These are phyloP conservation scores for Picathartes gymnocephalus DNA, from an alignment of 2,113 vertebrate species.

Conservation along the genomic window DNA sequence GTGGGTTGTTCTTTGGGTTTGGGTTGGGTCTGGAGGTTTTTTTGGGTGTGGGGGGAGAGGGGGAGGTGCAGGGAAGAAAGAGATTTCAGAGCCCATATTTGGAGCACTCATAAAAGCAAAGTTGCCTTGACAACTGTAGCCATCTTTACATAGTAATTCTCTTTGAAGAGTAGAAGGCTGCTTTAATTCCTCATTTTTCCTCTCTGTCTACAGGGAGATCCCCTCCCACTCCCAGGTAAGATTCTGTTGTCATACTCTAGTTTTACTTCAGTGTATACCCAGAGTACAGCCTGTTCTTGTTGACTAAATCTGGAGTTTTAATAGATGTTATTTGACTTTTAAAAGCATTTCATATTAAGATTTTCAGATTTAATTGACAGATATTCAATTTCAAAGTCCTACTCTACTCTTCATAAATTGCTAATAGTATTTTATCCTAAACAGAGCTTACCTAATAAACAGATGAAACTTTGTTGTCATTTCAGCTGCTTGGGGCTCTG, in stretches of 20 bases:
- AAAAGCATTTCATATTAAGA: constrained; percentile 51
- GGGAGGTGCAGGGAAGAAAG: not conserved
- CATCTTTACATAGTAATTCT: constrained; percentile 15
- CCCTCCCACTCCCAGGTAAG: not conserved
- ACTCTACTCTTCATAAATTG: constrained; percentile 37
- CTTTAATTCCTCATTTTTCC: not conserved
- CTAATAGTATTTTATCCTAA: constrained; percentile 37
- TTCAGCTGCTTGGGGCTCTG: constrained; percentile 9
- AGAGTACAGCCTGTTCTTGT: constrained; percentile 13
- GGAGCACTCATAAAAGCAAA: constrained; percentile 27
- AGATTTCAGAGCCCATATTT: not conserved
- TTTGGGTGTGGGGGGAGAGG: too few relatives aligned
- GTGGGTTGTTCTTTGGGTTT: not conserved
- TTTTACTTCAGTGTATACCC: not conserved
- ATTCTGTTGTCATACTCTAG: not conserved
- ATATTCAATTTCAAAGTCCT: constrained; percentile 49
- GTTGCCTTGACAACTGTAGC: constrained; percentile 57
- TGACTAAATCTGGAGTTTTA: constrained; percentile 41
- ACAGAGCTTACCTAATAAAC: constrained; percentile 35
- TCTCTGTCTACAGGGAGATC: not conserved
- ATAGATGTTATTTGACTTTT: constrained; percentile 37
- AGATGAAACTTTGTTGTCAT: constrained; percentile 45
- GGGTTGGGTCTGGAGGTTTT: not conserved
- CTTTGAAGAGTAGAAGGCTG: not conserved
- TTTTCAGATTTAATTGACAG: constrained; percentile 42